These are phyloP conservation scores for Agelas oroides DNA, from an alignment of 37 sponge, comb jelly and placozoan species.

Conservation along the genomic window DNA sequence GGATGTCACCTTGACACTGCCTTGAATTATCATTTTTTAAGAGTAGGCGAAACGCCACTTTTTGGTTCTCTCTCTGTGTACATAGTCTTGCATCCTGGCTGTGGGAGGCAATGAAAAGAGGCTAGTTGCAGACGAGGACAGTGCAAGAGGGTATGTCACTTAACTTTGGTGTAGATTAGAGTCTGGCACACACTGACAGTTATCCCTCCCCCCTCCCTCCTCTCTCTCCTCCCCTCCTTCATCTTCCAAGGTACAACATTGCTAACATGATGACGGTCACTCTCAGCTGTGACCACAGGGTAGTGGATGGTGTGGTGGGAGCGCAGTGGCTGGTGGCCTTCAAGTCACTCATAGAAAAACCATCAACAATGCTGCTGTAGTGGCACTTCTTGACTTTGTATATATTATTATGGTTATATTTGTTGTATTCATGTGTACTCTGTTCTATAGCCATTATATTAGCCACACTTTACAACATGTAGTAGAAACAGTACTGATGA, in stretches of 20 bases:
- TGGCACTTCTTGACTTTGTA: too few species aligned
- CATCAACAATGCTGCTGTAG: slow-evolving; percentile 87
- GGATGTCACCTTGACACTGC: too few species aligned
- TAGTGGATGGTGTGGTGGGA: slow-evolving; percentile 97
- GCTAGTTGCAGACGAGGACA: slow-evolving; percentile 68
- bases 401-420: too few species aligned
- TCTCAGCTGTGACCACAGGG: slow-evolving; percentile 97
- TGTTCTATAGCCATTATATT: too few species aligned
- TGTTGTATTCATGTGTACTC: too few species aligned
- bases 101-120: slow-evolving; percentile 95
- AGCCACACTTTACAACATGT: too few species aligned
- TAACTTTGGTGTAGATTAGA: neutral
- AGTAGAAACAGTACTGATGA: too few species aligned
- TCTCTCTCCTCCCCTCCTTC: neutral
- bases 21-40: too few species aligned
- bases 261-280: slow-evolving; percentile 92
- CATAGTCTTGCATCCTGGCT: slow-evolving; percentile 91
- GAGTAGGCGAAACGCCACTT: too few species aligned
- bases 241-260: slow-evolving; percentile 44
- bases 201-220: neutral
- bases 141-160: slow-evolving; percentile 41
- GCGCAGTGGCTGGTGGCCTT: slow-evolving; percentile 92
- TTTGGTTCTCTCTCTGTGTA: neutral
- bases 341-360: slow-evolving; percentile 81
- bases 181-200: too few species aligned